Evolutionary conservation across 2,797 vertebrate genomes (phyloP).

Genomic region (Channa striata): DNA sequence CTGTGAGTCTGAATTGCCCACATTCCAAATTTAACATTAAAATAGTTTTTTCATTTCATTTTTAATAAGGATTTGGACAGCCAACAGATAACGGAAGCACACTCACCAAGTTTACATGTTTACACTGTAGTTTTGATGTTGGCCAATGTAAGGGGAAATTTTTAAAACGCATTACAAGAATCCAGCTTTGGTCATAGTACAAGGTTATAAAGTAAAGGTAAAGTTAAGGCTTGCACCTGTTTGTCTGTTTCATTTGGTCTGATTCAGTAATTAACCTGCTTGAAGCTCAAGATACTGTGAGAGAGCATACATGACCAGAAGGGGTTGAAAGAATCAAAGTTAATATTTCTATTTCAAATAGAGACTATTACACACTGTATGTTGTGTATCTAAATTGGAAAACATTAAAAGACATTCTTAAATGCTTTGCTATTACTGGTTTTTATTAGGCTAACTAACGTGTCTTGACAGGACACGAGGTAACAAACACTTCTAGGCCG

Average conservation of each 20-base stretch:
- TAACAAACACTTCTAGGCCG: too few species aligned
- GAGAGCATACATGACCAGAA: constrained; percentile 77
- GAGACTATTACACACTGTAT: constrained; percentile 90
- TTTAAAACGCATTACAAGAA: constrained; percentile 54
- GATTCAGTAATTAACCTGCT: constrained; percentile 80
- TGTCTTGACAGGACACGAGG: constrained; percentile 16
- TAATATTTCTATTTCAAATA: constrained; percentile 90
- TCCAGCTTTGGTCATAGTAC: constrained; percentile 77
- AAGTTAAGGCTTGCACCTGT: constrained; percentile 86
- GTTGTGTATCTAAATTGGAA: constrained; percentile 89
- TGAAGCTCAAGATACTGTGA: constrained; percentile 80
- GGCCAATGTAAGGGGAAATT: constrained; percentile 57
- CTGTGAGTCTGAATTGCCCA: constrained; percentile 72
- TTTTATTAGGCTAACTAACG: background rate
- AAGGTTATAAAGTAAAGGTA: constrained; percentile 73
- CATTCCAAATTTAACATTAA: constrained; percentile 62
- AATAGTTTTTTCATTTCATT: constrained; percentile 45
- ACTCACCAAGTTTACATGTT: constrained; percentile 83
- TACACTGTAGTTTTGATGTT: constrained; percentile 81
- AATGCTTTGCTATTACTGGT: constrained; percentile 50
- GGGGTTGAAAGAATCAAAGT: constrained; percentile 80
- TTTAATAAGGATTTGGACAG: constrained; percentile 60
- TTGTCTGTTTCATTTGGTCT: constrained; percentile 85
- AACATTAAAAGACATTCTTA: constrained; percentile 89
- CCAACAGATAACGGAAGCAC: constrained; percentile 85